Conservation (phyloP, 2,113 vertebrate species). For the Sciurus niger region DNA sequence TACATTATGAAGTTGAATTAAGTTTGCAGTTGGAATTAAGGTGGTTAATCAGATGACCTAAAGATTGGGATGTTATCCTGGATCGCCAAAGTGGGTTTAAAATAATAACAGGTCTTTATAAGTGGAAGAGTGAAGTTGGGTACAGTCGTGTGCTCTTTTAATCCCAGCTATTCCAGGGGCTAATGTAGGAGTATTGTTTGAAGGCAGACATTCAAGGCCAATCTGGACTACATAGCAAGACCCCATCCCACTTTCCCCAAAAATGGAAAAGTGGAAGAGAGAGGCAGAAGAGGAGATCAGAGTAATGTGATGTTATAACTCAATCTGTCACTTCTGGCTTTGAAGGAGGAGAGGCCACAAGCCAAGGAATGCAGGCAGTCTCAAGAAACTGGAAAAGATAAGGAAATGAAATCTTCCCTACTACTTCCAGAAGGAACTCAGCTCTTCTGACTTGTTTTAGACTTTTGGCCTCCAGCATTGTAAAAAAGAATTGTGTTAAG, state of each 20-base stretch:
- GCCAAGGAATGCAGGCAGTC: neutral
- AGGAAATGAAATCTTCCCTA: neutral
- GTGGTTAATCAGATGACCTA: neutral
- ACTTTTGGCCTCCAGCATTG: neutral
- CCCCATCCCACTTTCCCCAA: too few relatives aligned
- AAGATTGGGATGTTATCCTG: neutral
- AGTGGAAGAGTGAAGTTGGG: neutral
- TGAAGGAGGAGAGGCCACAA: constrained; percentile 8
- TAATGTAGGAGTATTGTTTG: too few relatives aligned
- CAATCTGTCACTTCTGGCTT: neutral
- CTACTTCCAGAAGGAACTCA: neutral
- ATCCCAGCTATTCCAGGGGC: too few relatives aligned
- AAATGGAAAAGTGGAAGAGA: neutral
- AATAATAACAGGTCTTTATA: neutral
- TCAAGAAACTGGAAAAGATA: constrained; percentile 17
- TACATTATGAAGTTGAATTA: constrained; percentile 39
- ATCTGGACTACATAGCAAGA: too few relatives aligned
- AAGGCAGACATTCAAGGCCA: too few relatives aligned
- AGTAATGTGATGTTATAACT: constrained; percentile 6
- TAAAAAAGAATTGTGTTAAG: constrained; percentile 51
- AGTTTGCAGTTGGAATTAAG: constrained; percentile 37
- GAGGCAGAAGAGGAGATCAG: neutral
- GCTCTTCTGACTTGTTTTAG: constrained; percentile 24
- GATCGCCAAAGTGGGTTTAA: neutral
- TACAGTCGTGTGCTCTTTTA: too few relatives aligned